Evolutionary conservation across 2,888 invertebrate species (phyloP).

Genomic region (Zaprionus obscuricornis): DNA sequence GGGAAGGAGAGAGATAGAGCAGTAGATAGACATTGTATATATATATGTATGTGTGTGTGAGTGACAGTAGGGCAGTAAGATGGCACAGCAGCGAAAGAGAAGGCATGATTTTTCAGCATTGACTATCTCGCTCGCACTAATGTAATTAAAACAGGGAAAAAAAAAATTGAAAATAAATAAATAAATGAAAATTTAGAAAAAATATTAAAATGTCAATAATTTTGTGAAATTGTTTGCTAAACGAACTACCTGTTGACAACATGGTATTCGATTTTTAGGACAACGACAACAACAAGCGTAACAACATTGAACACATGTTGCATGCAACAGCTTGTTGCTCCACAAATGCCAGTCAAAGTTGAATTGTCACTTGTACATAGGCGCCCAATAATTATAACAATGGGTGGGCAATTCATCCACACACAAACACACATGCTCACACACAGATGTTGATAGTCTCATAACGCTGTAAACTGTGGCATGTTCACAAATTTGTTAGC

Average conservation of each 20-base stretch:
- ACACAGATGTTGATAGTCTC: conserved; percentile 2
- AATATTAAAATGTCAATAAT: too few relatives aligned
- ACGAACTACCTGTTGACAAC: conserved; percentile 26
- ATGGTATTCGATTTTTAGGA: conserved; percentile 16
- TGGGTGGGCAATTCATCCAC: conserved; percentile 64
- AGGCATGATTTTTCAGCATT: too few relatives aligned
- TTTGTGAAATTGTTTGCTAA: background rate
- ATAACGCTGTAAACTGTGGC: conserved; percentile 59
- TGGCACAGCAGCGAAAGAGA: too few relatives aligned
- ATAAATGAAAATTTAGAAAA: too few relatives aligned
- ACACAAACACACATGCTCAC: background rate
- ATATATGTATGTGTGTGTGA: too few relatives aligned
- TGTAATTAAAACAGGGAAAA: too few relatives aligned
- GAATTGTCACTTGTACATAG: conserved; percentile 73
- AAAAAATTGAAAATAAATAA: too few relatives aligned
- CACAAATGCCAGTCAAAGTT: conserved; percentile 66
- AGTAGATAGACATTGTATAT: too few relatives aligned
- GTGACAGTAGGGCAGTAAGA: too few relatives aligned
- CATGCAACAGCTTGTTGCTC: conserved; percentile 41
- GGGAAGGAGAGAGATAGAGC: conserved; percentile 13
- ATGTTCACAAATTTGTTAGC: conserved; percentile 75
- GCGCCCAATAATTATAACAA: conserved; percentile 77
- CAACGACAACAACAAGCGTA: conserved; percentile 21
- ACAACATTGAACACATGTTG: conserved; percentile 59
- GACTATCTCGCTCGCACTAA: too few relatives aligned